These are phyloP conservation scores for Chrysomallon squamiferum DNA, from an alignment of 1,140 invertebrate genomes.

Conservation along the genomic window DNA sequence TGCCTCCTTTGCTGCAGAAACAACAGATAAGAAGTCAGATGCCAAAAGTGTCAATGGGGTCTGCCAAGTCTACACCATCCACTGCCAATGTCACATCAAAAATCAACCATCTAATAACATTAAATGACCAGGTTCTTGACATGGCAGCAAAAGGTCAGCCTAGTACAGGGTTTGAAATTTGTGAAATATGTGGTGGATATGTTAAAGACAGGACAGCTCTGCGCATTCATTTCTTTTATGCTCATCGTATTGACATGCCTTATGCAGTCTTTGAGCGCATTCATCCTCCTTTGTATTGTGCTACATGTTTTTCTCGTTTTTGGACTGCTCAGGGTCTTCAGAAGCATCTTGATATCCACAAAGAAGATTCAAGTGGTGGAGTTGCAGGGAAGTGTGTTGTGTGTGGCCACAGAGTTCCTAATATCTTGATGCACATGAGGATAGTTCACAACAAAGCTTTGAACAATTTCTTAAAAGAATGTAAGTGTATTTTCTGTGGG, in stretches of 20 bases:
- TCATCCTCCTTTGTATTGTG: constrained; percentile 51
- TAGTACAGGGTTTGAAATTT: constrained; percentile 53
- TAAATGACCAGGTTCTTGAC: constrained; percentile 11
- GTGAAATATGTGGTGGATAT: constrained; percentile 61
- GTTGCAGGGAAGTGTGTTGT: constrained; percentile 41
- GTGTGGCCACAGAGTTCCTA: constrained; percentile 36
- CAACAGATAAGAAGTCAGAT: not conserved
- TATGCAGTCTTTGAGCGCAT: constrained; percentile 45
- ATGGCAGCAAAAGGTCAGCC: constrained; percentile 12
- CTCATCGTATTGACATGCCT: constrained; percentile 57
- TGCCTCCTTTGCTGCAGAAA: too few relatives aligned
- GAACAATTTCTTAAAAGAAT: constrained; percentile 33
- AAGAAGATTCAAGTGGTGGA: constrained; percentile 15
- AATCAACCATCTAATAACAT: not conserved
- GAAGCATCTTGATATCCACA: constrained; percentile 42
- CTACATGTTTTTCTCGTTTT: constrained; percentile 51
- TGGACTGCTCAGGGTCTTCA: constrained; percentile 60
- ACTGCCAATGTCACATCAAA: not conserved
- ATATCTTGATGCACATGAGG: constrained; percentile 46
- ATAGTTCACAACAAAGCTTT: constrained; percentile 42
- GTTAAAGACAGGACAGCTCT: constrained; percentile 58
- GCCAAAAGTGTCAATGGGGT: not conserved
- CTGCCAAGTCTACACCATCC: not conserved
- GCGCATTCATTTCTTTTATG: constrained; percentile 59
- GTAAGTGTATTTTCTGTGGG: constrained; percentile 56